These are phyloP conservation scores for Tragulus kanchil DNA, from an alignment of 2,113 vertebrate species.

Conservation along the genomic window DNA sequence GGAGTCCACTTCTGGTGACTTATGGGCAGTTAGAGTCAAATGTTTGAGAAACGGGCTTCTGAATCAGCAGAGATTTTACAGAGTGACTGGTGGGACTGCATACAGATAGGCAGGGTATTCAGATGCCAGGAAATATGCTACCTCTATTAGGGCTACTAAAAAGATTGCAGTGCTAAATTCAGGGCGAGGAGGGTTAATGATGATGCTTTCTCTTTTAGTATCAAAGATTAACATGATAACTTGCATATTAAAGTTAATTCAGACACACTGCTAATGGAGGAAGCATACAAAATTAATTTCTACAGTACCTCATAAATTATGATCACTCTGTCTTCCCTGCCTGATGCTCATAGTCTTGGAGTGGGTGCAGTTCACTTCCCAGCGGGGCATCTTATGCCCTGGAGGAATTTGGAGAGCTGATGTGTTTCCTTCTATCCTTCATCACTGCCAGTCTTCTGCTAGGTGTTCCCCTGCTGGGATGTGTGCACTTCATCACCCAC, in stretches of 20 bases:
- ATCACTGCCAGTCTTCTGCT: not conserved
- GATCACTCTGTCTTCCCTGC: constrained; percentile 25
- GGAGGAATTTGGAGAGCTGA: not conserved
- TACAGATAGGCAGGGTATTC: not conserved
- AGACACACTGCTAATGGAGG: constrained; percentile 76
- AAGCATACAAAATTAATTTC: constrained; percentile 81
- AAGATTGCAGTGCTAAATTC: constrained; percentile 71
- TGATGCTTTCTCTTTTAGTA: constrained; percentile 77
- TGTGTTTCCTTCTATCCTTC: not conserved
- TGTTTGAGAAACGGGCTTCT: constrained; percentile 69
- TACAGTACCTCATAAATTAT: constrained; percentile 61
- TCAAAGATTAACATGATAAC: constrained; percentile 79
- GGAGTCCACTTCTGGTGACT: constrained; percentile 53
- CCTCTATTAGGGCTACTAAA: constrained; percentile 66
- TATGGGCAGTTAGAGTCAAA: constrained; percentile 68
- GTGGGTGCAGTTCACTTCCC: not conserved
- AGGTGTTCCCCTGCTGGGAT: not conserved
- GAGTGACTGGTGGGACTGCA: constrained; percentile 38
- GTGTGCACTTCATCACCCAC: not conserved
- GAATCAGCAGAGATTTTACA: constrained; percentile 61
- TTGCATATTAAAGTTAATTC: constrained; percentile 81
- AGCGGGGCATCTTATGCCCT: not conserved
- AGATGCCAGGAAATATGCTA: constrained; percentile 67
- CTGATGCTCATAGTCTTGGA: not conserved
- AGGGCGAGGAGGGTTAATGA: constrained; percentile 78